phyloP scores from a whole-genome alignment of 2,888 invertebrate species.

The Mactromeris polynyma region DNA sequence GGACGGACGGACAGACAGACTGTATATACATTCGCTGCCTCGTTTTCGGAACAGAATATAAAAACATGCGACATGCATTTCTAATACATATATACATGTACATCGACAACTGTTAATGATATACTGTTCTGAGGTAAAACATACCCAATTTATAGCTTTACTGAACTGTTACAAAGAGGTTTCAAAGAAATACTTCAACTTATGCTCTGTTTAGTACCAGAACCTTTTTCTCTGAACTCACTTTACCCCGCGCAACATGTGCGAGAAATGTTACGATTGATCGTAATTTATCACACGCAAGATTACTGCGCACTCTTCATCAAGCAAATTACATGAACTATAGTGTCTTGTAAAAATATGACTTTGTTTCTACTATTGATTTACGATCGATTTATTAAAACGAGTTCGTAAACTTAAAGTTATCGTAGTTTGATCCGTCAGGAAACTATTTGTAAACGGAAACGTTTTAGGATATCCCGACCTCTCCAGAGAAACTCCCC shows the following conservation, averaged over 20 bases:
- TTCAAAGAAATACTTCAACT: not conserved
- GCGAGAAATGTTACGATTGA: not conserved
- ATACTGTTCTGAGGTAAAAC: not conserved
- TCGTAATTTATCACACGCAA: not conserved
- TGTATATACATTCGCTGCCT: not conserved
- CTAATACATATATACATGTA: not conserved
- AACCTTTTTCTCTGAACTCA: not conserved
- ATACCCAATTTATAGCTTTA: not conserved
- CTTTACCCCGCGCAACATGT: not conserved
- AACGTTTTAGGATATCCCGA: too few relatives aligned
- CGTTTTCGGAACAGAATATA: too few relatives aligned
- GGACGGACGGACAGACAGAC: not conserved
- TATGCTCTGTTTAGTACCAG: not conserved
- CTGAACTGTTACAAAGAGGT: not conserved
- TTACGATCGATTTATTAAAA: too few relatives aligned
- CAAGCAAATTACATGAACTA: too few relatives aligned
- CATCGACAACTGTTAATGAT: not conserved
- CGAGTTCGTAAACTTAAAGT: too few relatives aligned
- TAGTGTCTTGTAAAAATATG: too few relatives aligned
- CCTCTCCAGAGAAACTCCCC: too few relatives aligned
- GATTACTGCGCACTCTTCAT: too few relatives aligned
- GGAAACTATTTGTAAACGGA: too few relatives aligned
- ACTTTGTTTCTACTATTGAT: too few relatives aligned
- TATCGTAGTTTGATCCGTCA: too few relatives aligned
- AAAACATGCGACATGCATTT: not conserved